Conservation (phyloP, 2,797 vertebrate species). For the Falco concolor region DNA sequence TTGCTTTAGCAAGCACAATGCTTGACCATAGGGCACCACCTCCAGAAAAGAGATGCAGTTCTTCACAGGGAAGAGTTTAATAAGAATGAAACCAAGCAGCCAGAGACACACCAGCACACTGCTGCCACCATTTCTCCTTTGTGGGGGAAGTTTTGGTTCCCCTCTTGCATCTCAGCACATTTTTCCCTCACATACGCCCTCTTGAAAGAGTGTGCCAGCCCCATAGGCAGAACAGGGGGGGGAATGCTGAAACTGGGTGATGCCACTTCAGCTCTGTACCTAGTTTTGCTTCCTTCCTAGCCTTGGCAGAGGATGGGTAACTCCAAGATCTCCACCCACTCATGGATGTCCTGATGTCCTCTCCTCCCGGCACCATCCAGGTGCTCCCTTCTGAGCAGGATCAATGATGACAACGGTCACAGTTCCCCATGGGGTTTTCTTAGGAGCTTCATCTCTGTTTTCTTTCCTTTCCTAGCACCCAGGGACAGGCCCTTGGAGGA, state of each 20-base stretch:
- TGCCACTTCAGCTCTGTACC: rapidly evolving
- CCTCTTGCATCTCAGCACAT: neutral
- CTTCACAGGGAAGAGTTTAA: neutral
- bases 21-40: neutral
- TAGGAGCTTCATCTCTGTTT: neutral
- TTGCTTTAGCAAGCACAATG: neutral
- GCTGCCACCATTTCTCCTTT: neutral
- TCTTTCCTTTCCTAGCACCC: neutral
- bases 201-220: neutral
- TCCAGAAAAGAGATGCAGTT: neutral
- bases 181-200: rapidly evolving
- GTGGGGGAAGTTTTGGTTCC: neutral
- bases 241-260: neutral
- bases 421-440: neutral
- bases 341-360: neutral
- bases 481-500: neutral
- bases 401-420: neutral
- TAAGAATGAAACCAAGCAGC: neutral
- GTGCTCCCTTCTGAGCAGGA: neutral
- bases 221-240: rapidly evolving
- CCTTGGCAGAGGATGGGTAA: neutral
- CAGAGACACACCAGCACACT: neutral
- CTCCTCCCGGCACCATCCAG: neutral
- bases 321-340: neutral
- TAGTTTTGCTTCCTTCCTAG: neutral